These are phyloP conservation scores for Macrosiphum euphorbiae DNA, from an alignment of 2,888 invertebrate species.

Conservation along the genomic window DNA sequence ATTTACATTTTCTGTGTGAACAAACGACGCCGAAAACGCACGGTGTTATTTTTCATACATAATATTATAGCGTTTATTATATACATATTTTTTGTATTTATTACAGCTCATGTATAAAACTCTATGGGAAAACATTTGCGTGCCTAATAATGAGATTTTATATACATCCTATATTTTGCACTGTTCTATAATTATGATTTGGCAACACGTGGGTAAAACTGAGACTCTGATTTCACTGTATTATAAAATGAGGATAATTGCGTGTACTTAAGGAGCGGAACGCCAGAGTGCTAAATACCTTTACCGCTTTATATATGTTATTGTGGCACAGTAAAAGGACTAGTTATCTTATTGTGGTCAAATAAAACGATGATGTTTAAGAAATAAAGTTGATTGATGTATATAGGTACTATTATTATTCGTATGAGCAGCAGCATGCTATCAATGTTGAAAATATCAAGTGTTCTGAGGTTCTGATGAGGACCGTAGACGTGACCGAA, in stretches of 20 bases:
- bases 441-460: background rate
- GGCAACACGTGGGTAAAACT: slow-evolving; percentile 13
- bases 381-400: background rate
- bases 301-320: background rate
- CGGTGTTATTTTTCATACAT: background rate
- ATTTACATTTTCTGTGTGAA: background rate
- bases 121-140: slow-evolving; percentile 38
- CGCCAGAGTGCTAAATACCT: slow-evolving; percentile 36
- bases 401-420: slow-evolving; percentile 15
- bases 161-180: slow-evolving; percentile 7
- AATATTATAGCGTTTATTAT: background rate
- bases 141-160: slow-evolving; percentile 20
- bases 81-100: background rate
- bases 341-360: slow-evolving; percentile 28
- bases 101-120: background rate
- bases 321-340: slow-evolving; percentile 14
- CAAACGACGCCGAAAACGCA: background rate
- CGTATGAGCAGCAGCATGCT: background rate
- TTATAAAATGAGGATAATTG: slow-evolving; percentile 52
- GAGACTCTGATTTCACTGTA: slow-evolving; percentile 14
- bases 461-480: background rate
- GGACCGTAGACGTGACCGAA: slow-evolving; percentile 8
- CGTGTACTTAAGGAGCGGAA: slow-evolving; percentile 49
- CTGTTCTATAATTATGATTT: slow-evolving; percentile 30
- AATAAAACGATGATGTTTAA: slow-evolving; percentile 36